A percentile compares a stretch with the other conserved stretches of the same genome.
These are phyloP conservation scores for Eriosoma lanigerum DNA, from an alignment of 1,140 invertebrate genomes.

Conservation along the genomic window DNA sequence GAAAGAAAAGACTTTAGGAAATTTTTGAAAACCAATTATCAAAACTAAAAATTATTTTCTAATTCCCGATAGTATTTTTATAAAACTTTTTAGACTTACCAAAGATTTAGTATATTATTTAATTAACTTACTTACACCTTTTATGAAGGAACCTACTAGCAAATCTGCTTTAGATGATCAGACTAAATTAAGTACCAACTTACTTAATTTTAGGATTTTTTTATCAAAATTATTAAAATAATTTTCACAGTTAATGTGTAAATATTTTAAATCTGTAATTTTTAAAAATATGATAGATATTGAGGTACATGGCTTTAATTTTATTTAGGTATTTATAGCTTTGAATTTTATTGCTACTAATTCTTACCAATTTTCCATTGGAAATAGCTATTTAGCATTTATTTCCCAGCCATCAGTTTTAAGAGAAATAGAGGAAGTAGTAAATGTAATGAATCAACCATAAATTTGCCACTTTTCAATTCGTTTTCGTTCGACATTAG, in stretches of 20 bases:
- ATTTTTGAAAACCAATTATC: not conserved
- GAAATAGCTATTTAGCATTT: not conserved
- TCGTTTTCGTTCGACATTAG: too few relatives aligned
- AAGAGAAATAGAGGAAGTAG: not conserved
- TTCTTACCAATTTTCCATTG: not conserved
- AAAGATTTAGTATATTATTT: not conserved
- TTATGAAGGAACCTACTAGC: not conserved
- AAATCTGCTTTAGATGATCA: not conserved
- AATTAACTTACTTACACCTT: not conserved
- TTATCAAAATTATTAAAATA: too few relatives aligned
- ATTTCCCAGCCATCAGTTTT: not conserved
- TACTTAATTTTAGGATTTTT: too few relatives aligned
- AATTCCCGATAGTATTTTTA: not conserved
- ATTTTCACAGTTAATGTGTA: too few relatives aligned
- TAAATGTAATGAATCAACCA: conserved; percentile 2
- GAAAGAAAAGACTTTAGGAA: not conserved
- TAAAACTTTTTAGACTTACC: not conserved
- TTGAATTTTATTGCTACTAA: not conserved
- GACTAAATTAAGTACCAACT: conserved; percentile 2
- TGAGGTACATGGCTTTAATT: too few relatives aligned
- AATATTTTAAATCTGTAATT: too few relatives aligned
- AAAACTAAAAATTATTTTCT: not conserved
- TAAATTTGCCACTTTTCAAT: too few relatives aligned
- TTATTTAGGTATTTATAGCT: not conserved
- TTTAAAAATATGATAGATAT: too few relatives aligned